Base-by-base conservation (phyloP, 2,888 invertebrate species). In the Linyphia triangularis region DNA sequence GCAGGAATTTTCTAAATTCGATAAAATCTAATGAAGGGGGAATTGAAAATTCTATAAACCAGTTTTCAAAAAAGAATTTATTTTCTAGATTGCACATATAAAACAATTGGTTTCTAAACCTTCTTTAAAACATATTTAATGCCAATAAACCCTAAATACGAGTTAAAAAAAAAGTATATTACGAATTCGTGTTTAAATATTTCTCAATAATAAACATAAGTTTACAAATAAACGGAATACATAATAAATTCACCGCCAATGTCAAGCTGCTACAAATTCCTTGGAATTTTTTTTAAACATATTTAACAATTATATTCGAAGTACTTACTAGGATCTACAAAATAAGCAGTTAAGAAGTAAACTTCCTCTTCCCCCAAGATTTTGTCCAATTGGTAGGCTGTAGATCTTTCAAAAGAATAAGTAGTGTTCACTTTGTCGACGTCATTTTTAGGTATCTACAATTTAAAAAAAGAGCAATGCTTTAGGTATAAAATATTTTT, bases 261-360 rank as follows among this genome's bases (percentile, higher is more conserved):
- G 43, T 43, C 3, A 16, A 43, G 7, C 9, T 43, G 2, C 43
- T 43, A 10, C 13, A 43, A 43, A 43, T 16, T 10, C 43, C 43
- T 43, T 10, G 13, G 2, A 43, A 51, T 16, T 13, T 33, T 6
- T 33, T 51, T 13, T 2, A 40, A 40, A 16, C 40, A 1, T 3
- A 40, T 13, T 40, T 40, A 13, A 13, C 40, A 16, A 40, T 9
- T 51, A 51, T n/a, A 51, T n/a, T 10, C 1, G 10, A 22, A n/a
- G 1, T 16, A 90, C 78, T 83, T 91, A 84, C 82, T 78, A 19
- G 91, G 91, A 77, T 91, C 90, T 7, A 91, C 90, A 63, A 91
- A 91, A 85, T 91, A 91, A 33, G 91, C 90, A n/a, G 91, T 91
- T 3, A 91, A 22, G 26, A 90, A 85, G 57, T 90, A 91, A 19